phyloP scores from a whole-genome alignment of 2,888 invertebrate species.

The Gastracanthus pulcherrimus region DNA sequence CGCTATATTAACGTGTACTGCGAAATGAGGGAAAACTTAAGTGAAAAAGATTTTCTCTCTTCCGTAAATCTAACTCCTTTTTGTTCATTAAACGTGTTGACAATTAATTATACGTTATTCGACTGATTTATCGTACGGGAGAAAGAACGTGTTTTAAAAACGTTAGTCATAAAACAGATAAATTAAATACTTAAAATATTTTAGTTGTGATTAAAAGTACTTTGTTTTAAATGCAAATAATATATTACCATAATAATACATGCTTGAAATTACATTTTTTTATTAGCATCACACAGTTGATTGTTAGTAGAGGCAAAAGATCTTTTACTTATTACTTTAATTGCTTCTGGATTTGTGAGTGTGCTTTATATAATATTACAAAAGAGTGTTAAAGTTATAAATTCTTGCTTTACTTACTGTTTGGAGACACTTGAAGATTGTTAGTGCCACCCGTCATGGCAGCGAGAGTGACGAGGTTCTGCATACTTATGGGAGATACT shows the following conservation, averaged over 20 bases:
- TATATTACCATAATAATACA: background rate
- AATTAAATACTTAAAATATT: constrained; percentile 19
- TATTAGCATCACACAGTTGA: background rate
- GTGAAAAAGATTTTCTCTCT: background rate
- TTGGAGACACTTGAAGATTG: constrained; percentile 79
- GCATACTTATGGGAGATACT: constrained; percentile 89
- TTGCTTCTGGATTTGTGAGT: background rate
- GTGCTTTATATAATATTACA: background rate
- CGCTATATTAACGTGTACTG: constrained; percentile 50
- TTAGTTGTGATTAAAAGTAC: background rate
- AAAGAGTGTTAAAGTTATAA: constrained; percentile 2
- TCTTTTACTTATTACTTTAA: constrained; percentile 4
- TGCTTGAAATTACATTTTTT: constrained; percentile 9
- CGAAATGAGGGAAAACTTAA: background rate
- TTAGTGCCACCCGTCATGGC: constrained; percentile 84
- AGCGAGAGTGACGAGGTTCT: constrained; percentile 94
- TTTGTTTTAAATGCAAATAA: background rate
- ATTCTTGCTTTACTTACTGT: constrained; percentile 75
- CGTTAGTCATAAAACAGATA: constrained; percentile 15
- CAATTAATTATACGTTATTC: background rate
- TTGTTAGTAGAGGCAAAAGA: constrained; percentile 34
- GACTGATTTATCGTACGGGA: constrained; percentile 1
- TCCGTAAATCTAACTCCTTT: background rate
- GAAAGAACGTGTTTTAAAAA: background rate
- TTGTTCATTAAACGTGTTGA: background rate